Base-by-base conservation (phyloP, 1,140 invertebrate species). In the Bicyclus anynana region DNA sequence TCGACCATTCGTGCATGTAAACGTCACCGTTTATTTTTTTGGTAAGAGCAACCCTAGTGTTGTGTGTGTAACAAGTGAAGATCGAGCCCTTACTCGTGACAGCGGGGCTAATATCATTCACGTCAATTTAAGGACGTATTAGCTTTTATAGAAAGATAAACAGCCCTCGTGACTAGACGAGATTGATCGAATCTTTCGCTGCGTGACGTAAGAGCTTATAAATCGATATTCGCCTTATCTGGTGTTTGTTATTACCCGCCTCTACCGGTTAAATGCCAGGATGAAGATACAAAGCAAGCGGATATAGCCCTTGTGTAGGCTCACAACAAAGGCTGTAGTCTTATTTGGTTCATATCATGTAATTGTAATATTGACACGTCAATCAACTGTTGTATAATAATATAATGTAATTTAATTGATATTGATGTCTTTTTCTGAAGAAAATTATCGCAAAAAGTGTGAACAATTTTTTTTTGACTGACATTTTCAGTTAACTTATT, bases 191-290 rank as follows among this genome's bases (percentile, higher is more conserved):
- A 71, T 61, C 57, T 55, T 42, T 63, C 35, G 38, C 44, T 26
- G 46, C 56, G 63, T 67, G 44, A 64, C 53, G 63, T 65, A 65
- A 63, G 56, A 59, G 26, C 53, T 63, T 72, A 69, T 69, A 67
- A 67, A 71, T 72, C 69, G 54, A 61, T 72, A 67, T 68, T 70
- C 23, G 59, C 67, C 67, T 64, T 72, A 72, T 69, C 59, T 46
- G 53, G 60, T 57, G 48, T 46, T 44, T 29, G 60, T 63, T 61
- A 61, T 58, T 57, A 42, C 17, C 46, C 23, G 38, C 10, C 37
- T 53, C 37, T 26, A 27, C 17, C 42, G 42, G 49, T 23, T 51
- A 51, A 51, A 35, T 51, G 38, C 49, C 26, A 48, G 17, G 23
- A 40, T 44, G 38, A 47, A 35, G 14, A 6, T 46, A 51, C 40